These are phyloP conservation scores for Hyles vespertilio DNA, from an alignment of 1,140 invertebrate species.

Conservation along the genomic window DNA sequence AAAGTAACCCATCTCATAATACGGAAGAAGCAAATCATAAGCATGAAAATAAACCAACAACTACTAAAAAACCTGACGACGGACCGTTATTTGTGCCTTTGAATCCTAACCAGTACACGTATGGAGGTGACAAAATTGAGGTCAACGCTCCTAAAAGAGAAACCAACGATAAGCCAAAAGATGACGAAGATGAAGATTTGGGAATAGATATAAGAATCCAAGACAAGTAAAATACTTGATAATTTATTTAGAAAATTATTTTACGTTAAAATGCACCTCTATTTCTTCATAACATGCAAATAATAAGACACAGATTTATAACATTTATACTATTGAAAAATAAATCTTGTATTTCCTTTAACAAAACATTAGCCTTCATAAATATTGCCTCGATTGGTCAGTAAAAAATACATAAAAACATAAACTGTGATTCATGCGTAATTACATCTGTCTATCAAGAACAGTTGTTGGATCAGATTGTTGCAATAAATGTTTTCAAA, in stretches of 20 bases:
- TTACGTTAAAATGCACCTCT: not conserved
- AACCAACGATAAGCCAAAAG: constrained; percentile 27
- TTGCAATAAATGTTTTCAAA: too few species aligned
- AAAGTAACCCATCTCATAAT: not conserved
- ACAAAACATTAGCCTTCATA: not conserved
- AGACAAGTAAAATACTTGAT: constrained; percentile 19
- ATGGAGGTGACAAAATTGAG: constrained; percentile 28
- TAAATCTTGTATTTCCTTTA: not conserved
- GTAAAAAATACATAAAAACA: too few species aligned
- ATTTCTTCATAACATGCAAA: too few species aligned
- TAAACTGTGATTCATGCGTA: too few species aligned
- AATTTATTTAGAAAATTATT: not conserved
- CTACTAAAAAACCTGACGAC: constrained; percentile 24
- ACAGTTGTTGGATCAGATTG: too few species aligned
- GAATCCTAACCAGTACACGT: constrained; percentile 28
- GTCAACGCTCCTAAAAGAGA: constrained; percentile 46
- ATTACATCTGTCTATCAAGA: too few species aligned
- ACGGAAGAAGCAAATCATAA: constrained; percentile 8
- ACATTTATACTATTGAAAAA: not conserved
- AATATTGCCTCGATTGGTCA: not conserved
- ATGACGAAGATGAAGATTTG: constrained; percentile 38
- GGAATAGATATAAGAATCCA: constrained; percentile 46
- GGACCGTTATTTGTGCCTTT: constrained; percentile 34
- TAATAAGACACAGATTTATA: too few species aligned
- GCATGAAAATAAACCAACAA: constrained; percentile 10